phyloP scores from a whole-genome alignment of 2,888 invertebrate species.

The Pseudococcus jackbeardsleyi region DNA sequence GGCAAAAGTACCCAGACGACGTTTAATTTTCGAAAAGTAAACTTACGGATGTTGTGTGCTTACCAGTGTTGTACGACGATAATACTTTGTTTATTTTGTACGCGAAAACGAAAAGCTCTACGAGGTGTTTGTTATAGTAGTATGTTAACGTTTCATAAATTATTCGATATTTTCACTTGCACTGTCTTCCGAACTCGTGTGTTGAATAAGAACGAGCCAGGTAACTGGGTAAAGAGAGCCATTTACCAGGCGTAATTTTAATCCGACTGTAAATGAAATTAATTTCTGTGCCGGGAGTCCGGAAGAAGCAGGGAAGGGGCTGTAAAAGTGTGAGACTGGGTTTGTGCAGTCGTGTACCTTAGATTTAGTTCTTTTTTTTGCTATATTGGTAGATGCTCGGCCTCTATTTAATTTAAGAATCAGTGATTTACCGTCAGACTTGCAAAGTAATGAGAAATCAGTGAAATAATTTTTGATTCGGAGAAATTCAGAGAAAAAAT shows the following conservation, averaged over 20 bases:
- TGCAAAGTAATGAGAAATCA: too few species aligned
- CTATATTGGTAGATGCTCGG: too few species aligned
- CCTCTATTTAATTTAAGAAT: too few species aligned
- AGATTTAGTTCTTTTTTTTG: too few species aligned
- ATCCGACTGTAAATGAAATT: conserved; percentile 37
- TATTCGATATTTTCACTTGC: background rate
- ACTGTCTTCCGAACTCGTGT: background rate
- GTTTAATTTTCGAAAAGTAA: conserved; percentile 38
- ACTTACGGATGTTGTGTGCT: background rate
- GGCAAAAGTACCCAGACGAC: background rate
- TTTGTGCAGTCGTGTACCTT: too few species aligned
- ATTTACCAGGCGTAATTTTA: conserved; percentile 19
- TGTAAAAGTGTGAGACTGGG: background rate
- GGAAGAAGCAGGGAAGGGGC: background rate
- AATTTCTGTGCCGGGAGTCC: conserved; percentile 4
- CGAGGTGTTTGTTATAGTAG: conserved; percentile 17
- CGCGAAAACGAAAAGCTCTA: background rate
- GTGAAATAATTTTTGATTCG: too few species aligned
- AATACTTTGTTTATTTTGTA: conserved; percentile 33
- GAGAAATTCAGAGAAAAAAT: too few species aligned
- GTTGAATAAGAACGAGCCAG: background rate
- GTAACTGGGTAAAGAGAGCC: background rate
- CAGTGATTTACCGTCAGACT: too few species aligned
- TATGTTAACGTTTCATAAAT: conserved; percentile 25
- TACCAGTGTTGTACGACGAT: conserved; percentile 26